Conservation (phyloP, 2,888 invertebrate genomes). For the Thecophora atra region DNA sequence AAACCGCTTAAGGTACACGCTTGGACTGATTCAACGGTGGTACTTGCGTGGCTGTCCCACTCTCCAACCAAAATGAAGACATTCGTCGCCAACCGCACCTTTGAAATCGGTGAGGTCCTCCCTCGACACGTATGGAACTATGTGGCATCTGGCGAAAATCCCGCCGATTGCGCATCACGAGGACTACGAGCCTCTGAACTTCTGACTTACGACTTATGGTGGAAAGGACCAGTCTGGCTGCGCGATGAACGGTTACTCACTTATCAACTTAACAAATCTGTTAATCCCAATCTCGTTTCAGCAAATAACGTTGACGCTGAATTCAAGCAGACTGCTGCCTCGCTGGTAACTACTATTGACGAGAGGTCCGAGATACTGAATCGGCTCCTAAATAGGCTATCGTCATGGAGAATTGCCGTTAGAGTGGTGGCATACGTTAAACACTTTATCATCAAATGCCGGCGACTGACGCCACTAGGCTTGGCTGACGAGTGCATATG, state of each 20-base stretch:
- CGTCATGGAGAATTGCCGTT: constrained; percentile 20
- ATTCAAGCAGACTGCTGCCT: background rate
- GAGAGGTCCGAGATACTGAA: background rate
- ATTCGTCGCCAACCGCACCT: constrained; percentile 4
- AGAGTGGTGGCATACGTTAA: constrained; percentile 23
- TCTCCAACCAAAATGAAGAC: background rate
- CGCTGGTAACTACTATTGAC: background rate
- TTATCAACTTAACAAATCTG: background rate
- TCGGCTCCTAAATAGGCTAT: background rate
- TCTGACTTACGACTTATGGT: constrained; percentile 8
- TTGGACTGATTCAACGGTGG: constrained; percentile 1
- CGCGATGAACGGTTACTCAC: background rate
- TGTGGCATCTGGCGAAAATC: constrained; percentile 17
- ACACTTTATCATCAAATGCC: constrained; percentile 25
- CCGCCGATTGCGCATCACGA: constrained; percentile 22
- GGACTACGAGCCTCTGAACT: constrained; percentile 18
- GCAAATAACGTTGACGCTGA: background rate
- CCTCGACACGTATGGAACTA: constrained; percentile 17
- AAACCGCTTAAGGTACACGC: background rate
- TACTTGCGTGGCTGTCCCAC: background rate
- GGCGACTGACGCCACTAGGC: background rate
- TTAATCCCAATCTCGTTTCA: constrained; percentile 1
- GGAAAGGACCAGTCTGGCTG: background rate
- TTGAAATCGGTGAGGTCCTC: background rate
- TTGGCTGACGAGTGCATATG: constrained; percentile 24